phyloP scores from a whole-genome alignment of 2,888 invertebrate genomes.

The Melieria crassipennis region DNA sequence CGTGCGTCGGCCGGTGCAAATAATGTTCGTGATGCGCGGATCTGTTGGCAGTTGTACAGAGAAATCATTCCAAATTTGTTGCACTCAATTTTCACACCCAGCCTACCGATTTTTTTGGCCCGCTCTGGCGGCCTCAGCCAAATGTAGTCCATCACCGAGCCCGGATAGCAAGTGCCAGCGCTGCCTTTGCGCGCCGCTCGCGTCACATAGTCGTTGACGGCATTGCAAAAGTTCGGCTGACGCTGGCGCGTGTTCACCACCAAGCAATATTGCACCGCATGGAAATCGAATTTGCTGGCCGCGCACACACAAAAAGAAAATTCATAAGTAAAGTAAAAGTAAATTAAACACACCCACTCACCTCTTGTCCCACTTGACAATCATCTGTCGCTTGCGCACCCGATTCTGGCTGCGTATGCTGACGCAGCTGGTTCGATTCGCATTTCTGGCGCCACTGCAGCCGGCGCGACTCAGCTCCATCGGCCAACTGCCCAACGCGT shows the following conservation, averaged over 20 bases:
- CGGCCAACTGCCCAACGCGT: constrained; percentile 63
- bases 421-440: constrained; percentile 60
- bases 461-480: constrained; percentile 44
- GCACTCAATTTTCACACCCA: background rate
- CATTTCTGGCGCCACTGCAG: no score
- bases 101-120: constrained; percentile 55
- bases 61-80: background rate
- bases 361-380: constrained; percentile 65
- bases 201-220: constrained; percentile 51
- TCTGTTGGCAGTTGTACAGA: constrained; percentile 27
- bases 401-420: constrained; percentile 63
- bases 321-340: background rate
- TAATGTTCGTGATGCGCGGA: constrained; percentile 54
- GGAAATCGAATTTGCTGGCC: constrained; percentile 62
- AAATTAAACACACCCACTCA: constrained; percentile 35
- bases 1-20: constrained; percentile 62
- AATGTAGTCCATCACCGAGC: constrained; percentile 53
- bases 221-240: constrained; percentile 53
- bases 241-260: constrained; percentile 54
- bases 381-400: constrained; percentile 64
- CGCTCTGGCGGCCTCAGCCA: constrained; percentile 58
- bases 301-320: background rate
- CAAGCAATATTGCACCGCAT: constrained; percentile 64
- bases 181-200: constrained; percentile 36
- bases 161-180: constrained; percentile 43